Base-by-base conservation (phyloP, 92 coral and sea anemone genomes). In the Zoanthus sociatus region DNA sequence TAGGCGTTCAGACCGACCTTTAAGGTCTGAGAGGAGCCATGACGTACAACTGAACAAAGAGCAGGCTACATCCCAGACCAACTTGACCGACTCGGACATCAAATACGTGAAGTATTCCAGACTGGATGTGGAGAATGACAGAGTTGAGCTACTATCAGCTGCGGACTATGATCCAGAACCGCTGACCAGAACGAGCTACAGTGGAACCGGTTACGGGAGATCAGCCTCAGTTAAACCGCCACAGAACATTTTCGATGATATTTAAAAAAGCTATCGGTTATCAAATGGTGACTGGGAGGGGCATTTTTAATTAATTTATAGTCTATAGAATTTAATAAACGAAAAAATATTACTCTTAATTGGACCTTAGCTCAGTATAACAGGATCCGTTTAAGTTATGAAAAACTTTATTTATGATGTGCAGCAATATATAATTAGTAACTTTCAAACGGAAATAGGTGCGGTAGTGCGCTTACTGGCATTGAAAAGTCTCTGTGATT, bases 201-300 rank as follows among this genome's bases (percentile, higher is more conserved):
- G 82, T 78, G 89, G 88, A 42, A 82, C 77, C 32, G 83, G 86
- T 53, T 93, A 77, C 77, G 90, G 94, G 7, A 78, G 93, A 82
- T 92, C 97, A 16, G 84, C 45, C 33, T 30, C 94, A 14, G 82
- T 91, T 9, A 87, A 92, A 89, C 96, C 94, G 73, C 99, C 99
- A 4, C 96, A 95, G 86, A 97, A 97, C 84, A 89, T 97, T 48
- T 97, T 97, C 86, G 99, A 97, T 89, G 99, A 97, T 84, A 93
- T 97, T 82, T 96, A 60, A 92, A 58, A 37, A 37, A 4, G 42
- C 42, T 4, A 37, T 37, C 3, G 42, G 42, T 37, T 37, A 37
- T 37, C 42, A 4, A 37, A 37, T 4, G 4, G 42, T 37, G 42
- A 37, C 42, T 37, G 42, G 4, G 42, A 37, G 42, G 2, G 42